phyloP scores from a whole-genome alignment of 2,797 vertebrate genomes.

The Potorous gilbertii region DNA sequence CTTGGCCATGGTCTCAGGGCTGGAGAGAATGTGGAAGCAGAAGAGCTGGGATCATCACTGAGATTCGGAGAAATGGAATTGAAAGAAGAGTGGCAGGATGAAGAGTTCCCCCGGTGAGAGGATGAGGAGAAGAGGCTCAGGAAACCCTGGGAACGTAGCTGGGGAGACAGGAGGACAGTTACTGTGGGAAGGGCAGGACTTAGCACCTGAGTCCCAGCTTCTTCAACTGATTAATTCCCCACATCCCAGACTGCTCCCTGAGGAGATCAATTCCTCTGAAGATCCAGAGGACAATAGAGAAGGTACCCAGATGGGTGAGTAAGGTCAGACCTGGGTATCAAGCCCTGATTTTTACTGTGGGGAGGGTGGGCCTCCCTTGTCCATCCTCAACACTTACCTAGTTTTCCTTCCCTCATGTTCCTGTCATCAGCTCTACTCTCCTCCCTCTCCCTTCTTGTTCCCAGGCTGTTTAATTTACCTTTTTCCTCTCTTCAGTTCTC shows the following conservation, averaged over 20 bases:
- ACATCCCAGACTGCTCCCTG: slow-evolving; percentile 75
- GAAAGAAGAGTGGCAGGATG: slow-evolving; percentile 81
- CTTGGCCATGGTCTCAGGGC: slow-evolving; percentile 1
- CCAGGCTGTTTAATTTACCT: neutral
- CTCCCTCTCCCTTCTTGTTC: neutral
- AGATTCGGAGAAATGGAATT: slow-evolving; percentile 72
- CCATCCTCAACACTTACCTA: neutral
- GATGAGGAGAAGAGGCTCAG: neutral
- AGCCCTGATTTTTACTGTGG: neutral
- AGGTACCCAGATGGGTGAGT: slow-evolving; percentile 61
- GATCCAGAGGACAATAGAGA: slow-evolving; percentile 51
- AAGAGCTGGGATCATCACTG: slow-evolving; percentile 10
- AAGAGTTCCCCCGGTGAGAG: slow-evolving; percentile 81
- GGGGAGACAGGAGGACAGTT: too few species aligned
- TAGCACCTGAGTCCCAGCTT: neutral
- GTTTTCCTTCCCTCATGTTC: neutral
- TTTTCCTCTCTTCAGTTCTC: neutral
- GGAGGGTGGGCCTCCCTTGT: neutral
- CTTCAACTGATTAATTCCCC: neutral
- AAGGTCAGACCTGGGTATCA: neutral
- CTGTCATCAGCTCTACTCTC: neutral
- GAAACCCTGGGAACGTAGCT: neutral
- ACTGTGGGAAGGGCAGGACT: neutral
- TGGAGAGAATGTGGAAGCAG: slow-evolving; percentile 30
- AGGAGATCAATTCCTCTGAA: slow-evolving; percentile 60